Evolutionary conservation across 1,140 invertebrate genomes (phyloP), one percentile per base, ranked within the genome.

Genomic region (Drosophila simulans): DNA sequence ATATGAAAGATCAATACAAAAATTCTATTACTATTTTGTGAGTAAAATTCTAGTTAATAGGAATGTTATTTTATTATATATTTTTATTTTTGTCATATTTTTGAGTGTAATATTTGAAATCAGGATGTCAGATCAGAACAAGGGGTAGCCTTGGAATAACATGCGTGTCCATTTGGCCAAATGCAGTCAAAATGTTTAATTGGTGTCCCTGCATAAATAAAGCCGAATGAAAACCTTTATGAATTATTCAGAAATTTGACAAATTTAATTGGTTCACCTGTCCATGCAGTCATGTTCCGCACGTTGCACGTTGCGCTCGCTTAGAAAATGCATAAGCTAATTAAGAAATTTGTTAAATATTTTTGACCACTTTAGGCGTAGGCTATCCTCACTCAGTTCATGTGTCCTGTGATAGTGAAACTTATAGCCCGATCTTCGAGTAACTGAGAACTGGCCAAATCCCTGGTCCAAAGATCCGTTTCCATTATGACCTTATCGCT

Each of bases 401-500:
- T 15, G 7, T 20, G 42, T 20, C 42, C 42, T 10, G 3, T 40
- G 8, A 15, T 25, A 43, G 13, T 57, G 11, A 45, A 22, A n/a
- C 27, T 11, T 48, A 37, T 37, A 39, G 13, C 3, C 27, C 35
- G 46, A 68, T 68, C 46, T 20, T 20, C 31, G 43, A 37, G 27
- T 35, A 46, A 46, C 59, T 11, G 37, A 65, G 12, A 31, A 63
- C 64, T 49, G 43, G 12, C 65, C 43, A 71, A 66, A 70, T 71
- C 49, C 65, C 64, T 66, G 60, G 58, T 65, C 42, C 45, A 20
- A 40, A 57, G 65, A 70, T 71, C 52, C 52, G 68, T 48, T 71
- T 70, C 43, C 52, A 71, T 71, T 71, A 71, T 70, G 65, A 70
- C 53, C 64, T 46, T 71, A 71, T 71, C 68, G 43, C 64, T 49